Evolutionary conservation across 30 jellyfish, hydroid and myxozoan species (phyloP), one percentile per base, ranked within the genome.

Genomic region (Chrysaora quinquecirrha): DNA sequence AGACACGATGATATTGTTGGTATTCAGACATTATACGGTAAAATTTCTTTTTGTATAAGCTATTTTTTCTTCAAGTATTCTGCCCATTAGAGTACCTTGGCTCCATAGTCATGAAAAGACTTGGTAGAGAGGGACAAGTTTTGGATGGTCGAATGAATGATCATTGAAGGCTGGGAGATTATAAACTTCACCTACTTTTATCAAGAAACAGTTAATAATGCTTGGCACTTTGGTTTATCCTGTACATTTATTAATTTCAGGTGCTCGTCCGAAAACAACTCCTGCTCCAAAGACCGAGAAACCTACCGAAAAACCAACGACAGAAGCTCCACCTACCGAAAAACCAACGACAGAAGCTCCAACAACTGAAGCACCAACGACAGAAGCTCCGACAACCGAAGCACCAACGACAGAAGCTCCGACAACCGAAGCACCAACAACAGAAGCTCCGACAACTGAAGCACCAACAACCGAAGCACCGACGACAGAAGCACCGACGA

Each of bases 1-100:
- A 74, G 75, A 50, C 76, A 43, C 3, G 95, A 93, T 49, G 98
- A 93, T 73, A 77, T 87, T 27, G 34, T 4, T 14, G 95, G 98
- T 18, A 85, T 90, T 47, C 98, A 74, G 65, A 48, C 61, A 1
- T 34, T 90, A 20, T 90, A 90, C 64, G 98, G 98, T 92, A 34
- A 27, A 87, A 48, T 0, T 1, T 28, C 28, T 30, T 33, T 63
- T 3, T 3, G 27, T 33, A 28, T 9, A 2, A 19, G 18, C 46
- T 21, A 2, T 63, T 7, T 19, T 23, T 28, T 1, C 6, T 46
- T 63, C 1, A 22, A 0, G 28, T 23, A 63, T 27, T 0, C 19
- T 6, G 0, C 48, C 20, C 20, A 34, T 20, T 30, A 58, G n/a
- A n/a, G n/a, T n/a, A n/a, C n/a, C n/a, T n/a, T n/a, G n/a, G n/a